Percentiles rank a stretch among this genome's conserved stretches.
These are phyloP conservation scores for Labeo calbasu DNA, from an alignment of 2,797 vertebrate species.

Conservation along the genomic window DNA sequence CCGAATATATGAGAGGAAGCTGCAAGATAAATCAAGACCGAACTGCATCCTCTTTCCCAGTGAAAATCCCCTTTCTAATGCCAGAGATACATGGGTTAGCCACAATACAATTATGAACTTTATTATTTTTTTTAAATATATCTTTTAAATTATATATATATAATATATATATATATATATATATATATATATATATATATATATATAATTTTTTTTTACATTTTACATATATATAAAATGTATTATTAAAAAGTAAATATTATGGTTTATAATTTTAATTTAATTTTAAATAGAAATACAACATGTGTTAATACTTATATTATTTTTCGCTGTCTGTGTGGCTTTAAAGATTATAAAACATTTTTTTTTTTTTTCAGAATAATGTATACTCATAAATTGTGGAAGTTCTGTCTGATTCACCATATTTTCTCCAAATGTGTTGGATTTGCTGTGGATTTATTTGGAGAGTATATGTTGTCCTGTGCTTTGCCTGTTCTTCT, in stretches of 20 bases:
- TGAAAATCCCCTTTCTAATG: slow-evolving; percentile 13
- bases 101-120: background rate
- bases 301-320: too few relatives aligned
- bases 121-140: background rate
- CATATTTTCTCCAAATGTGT: background rate
- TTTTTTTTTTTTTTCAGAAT: background rate
- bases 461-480: background rate
- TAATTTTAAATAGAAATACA: too few relatives aligned
- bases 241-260: too few relatives aligned
- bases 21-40: slow-evolving; percentile 33
- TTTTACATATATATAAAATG: background rate
- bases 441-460: background rate
- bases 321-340: too few relatives aligned
- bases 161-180: too few relatives aligned
- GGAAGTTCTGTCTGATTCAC: background rate
- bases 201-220: too few relatives aligned
- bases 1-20: slow-evolving; percentile 30
- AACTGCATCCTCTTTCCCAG: slow-evolving; percentile 34
- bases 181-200: too few relatives aligned
- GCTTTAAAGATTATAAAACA: background rate
- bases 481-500: background rate
- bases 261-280: too few relatives aligned
- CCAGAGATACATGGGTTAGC: background rate
- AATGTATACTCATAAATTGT: background rate
- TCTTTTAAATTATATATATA: background rate